Base-by-base conservation (phyloP, 2,113 vertebrate genomes). In the Scartelaos histophorus region DNA sequence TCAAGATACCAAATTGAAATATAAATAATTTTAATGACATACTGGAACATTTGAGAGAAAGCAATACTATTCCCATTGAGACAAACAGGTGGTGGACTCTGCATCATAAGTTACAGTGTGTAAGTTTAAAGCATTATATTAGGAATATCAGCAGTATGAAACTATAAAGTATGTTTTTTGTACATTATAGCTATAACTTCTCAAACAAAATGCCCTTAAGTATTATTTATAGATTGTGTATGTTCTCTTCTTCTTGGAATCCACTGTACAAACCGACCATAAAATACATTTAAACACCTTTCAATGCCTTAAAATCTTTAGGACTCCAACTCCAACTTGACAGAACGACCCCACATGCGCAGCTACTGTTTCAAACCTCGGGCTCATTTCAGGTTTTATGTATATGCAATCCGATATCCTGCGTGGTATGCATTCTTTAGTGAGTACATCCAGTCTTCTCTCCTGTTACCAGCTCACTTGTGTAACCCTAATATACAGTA, bases 271-370 rank as follows among this genome's bases (percentile, higher is more conserved):
- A 29, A 73, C 56, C 58, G 61, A 35, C 34, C 69, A 69, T 67
- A 46, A 76, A 66, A 24, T 54, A 57, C 62, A 46, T 66, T 64
- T 25, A 58, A 71, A 62, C 46, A 46, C 38, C 29, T 65, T n/a
- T 81, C 75, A 75, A 73, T 71, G 35, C 74, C 76, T 71, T 38
- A 58, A 79, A 74, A 71, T 73, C 74, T 78, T 34, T 19, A 60
- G 62, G 3, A 12, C 67, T 49, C 45, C 45, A 17, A 67, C 3
- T 53, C 67, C 76, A 76, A 13, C 58, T 7, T 5, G 9, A 43
- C 24, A 71, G 73, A 34, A 70, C 43, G 69, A 11, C 61, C 65
- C 67, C 47, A 76, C 76, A 78, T 61, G 47, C 74, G 57, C 72
- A 66, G 22, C 34, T 60, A 7, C 67, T 45, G 58, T 75, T 75